Base-by-base conservation (phyloP, 2,797 vertebrate genomes). In the Chiroxiphia lanceolata region DNA sequence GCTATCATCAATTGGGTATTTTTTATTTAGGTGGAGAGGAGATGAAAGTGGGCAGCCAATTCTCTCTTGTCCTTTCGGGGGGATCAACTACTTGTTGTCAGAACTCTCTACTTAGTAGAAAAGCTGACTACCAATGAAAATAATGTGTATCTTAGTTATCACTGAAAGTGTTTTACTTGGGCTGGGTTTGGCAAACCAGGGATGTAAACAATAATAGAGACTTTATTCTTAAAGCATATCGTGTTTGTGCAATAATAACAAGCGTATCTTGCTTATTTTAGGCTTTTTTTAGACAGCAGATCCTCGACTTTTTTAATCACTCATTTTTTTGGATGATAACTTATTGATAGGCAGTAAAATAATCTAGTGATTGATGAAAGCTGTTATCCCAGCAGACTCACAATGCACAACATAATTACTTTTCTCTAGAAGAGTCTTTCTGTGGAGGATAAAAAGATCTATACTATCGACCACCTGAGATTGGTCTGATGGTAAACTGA, bases 381-480 rank as follows among this genome's bases (percentile, higher is more conserved):
- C 36, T 75, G n/a, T 75, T 83, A 23, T 15, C 15, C n/a, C 53
- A 80, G 53, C 61, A 59, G 65, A 44, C 36, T 83, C 13, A 7
- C 6, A 8, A 29, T 23, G 44, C 65, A 31, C 23, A 53, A 19
- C 33, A 26, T 57, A 50, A 74, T 80, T 77, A 70, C 26, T 71
- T 64, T 38, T 4, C 2, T 84, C 26, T 76, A 64, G 59, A 67
- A 68, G 6, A 36, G 31, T 27, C 17, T 80, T 79, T 47, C 23
- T 47, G 34, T n/a, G 48, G 11, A 23, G 23, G 25, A 21, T 34
- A 54, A 44, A 40, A 67, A 34, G 20, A 21, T 72, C 63, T 53
- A 0, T 56, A 7, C 9, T 65, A 3, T 38, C 0, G 2, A 15
- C 44, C 11, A 11, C 60, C 50, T 65, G 60, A 68, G 29, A 42